A percentile compares a stretch with the other conserved stretches of the same genome.
Evolutionary conservation across 2,797 vertebrate genomes (phyloP).

Genomic region (Chiroxiphia lanceolata): DNA sequence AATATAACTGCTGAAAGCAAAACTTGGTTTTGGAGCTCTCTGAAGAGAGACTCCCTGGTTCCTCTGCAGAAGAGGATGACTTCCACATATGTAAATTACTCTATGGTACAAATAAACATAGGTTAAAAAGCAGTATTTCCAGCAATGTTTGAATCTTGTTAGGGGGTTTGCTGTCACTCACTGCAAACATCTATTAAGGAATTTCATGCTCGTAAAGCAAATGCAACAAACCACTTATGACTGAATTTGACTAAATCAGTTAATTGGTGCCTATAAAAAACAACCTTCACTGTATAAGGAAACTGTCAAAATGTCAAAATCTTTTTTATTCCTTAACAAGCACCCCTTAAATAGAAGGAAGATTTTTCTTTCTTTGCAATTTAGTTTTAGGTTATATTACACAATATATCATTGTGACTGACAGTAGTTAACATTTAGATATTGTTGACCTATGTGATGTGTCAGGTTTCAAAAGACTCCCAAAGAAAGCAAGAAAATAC

Average conservation of each 20-base stretch:
- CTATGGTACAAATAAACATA: not conserved
- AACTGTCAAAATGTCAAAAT: not conserved
- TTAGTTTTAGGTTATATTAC: constrained; percentile 21
- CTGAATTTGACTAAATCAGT: not conserved
- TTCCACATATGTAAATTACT: not conserved
- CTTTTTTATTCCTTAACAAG: not conserved
- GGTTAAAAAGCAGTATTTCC: not conserved
- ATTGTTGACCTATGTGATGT: constrained; percentile 34
- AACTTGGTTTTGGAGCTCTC: not conserved
- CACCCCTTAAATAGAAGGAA: not conserved
- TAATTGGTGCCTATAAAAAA: not conserved
- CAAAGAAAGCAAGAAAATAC: constrained; percentile 46
- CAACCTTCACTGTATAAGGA: not conserved
- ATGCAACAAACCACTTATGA: not conserved
- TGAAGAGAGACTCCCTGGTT: not conserved
- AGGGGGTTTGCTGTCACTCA: not conserved
- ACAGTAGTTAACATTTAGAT: constrained; percentile 54
- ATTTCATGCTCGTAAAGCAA: not conserved
- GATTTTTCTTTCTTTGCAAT: not conserved
- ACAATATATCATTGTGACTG: constrained; percentile 40
- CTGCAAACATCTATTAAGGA: not conserved
- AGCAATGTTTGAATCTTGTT: not conserved
- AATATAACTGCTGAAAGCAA: not conserved
- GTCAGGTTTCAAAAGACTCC: constrained; percentile 52
- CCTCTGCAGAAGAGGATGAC: not conserved